Percentiles rank a stretch among this genome's conserved stretches.
Conservation (phyloP, 2,888 invertebrate species). For the Drosophila bunnanda region DNA sequence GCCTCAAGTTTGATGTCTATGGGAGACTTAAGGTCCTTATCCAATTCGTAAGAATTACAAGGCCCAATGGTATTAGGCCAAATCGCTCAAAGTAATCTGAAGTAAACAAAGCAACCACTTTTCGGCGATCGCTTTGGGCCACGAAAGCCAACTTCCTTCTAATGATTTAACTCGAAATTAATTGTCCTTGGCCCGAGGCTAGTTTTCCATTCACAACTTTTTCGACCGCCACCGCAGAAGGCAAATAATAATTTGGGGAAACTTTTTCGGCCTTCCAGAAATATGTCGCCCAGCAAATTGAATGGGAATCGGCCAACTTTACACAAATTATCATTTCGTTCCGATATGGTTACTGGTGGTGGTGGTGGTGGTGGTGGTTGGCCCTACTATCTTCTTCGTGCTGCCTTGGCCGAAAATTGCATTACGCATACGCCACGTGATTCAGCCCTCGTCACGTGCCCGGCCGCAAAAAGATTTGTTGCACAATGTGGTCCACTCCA, state of each 20-base stretch:
- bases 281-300: too few species aligned
- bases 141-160: constrained; percentile 12
- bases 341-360: constrained; percentile 5
- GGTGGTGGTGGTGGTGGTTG: too few species aligned
- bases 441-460: constrained; percentile 41
- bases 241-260: constrained; percentile 20
- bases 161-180: constrained; percentile 39
- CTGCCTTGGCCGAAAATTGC: constrained; percentile 38
- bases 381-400: constrained; percentile 15
- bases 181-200: constrained; percentile 21
- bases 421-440: constrained; percentile 56
- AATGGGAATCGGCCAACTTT: constrained; percentile 32
- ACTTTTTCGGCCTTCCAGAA: constrained; percentile 7
- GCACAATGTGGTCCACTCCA: constrained; percentile 32
- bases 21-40: not conserved
- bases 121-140: constrained; percentile 1
- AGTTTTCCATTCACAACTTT: not conserved
- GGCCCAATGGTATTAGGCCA: not conserved
- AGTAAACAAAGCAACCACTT: constrained; percentile 1
- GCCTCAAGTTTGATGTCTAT: not conserved
- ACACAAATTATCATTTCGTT: constrained; percentile 35
- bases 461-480: constrained; percentile 44
- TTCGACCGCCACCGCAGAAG: constrained; percentile 12
- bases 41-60: not conserved
- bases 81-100: not conserved